Evolutionary conservation across 2,888 invertebrate species (phyloP), one percentile per base, ranked within the genome.

Genomic region (Melinaea menophilus): DNA sequence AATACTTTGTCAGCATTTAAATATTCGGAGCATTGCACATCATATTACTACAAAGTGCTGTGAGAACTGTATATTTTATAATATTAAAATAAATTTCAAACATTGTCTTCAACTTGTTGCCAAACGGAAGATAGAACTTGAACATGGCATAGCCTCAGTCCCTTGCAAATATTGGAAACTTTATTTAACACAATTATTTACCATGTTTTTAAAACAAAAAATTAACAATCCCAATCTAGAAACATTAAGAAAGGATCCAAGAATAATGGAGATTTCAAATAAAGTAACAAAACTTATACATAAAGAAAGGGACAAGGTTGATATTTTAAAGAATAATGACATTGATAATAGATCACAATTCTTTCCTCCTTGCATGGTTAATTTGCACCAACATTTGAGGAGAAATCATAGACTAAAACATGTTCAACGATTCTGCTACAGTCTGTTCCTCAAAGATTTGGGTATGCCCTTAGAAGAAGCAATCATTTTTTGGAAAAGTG

Each of bases 401-500:
- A 80, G 75, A 11, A 91, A 86, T 58, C 94, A 95, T 75, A 91
- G 95, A 70, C 82, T 95, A n/a, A 90, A 92, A 31, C 94, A 95
- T 75, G 86, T 92, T 67, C 92, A 92, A 57, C 82, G 92, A 72
- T 94, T 95, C 72, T 91, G 93, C 72, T 94, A 94, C 70, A 94
- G 93, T 65, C 83, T 95, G 34, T 95, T 94, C 80, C 81, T 95
- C 58, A 95, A 95, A 86, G 94, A 94, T 71, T 92, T 93, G 73
- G 95, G 95, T 0, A 90, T 95, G 89, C 90, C 93, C 3, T 74
- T 94, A 35, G 87, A 92, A 63, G 93, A 95, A 75, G 92, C 94
- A 9, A 74, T 94, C 55, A 79, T 82, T 34, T 94, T 94, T 79
- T 95, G 95, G 94, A 91, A 88, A 75, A 71, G 77, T 31, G 94